These are phyloP conservation scores for Spermophilus dauricus DNA, from an alignment of 2,113 vertebrate genomes.

Conservation along the genomic window DNA sequence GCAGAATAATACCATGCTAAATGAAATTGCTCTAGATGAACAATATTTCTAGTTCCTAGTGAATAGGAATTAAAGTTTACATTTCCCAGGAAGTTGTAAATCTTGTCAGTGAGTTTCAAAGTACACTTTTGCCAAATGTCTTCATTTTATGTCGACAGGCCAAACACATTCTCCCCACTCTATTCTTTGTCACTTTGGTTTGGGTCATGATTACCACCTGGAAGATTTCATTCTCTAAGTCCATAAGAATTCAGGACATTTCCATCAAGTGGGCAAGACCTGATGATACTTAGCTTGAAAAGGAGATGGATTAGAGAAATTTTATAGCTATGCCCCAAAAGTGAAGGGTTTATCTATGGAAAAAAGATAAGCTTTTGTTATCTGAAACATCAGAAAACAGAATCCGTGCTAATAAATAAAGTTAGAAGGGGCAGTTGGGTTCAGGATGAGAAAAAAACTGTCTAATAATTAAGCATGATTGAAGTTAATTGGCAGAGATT, in stretches of 20 bases:
- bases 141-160: not conserved
- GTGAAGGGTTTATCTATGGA: not conserved
- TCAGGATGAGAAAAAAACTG: not conserved
- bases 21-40: not conserved
- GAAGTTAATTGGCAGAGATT: not conserved
- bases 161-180: fast-evolving
- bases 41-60: not conserved
- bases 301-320: not conserved
- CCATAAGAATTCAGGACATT: not conserved
- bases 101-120: not conserved
- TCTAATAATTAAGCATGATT: not conserved
- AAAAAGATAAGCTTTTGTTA: not conserved
- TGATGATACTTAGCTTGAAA: not conserved
- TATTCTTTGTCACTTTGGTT: not conserved
- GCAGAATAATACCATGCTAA: not conserved
- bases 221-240: not conserved
- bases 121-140: not conserved
- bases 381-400: not conserved
- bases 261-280: not conserved
- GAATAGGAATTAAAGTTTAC: not conserved
- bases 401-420: not conserved
- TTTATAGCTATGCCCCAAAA: not conserved
- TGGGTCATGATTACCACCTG: not conserved
- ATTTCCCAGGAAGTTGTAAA: not conserved
- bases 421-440: not conserved